Evolutionary conservation across 2,113 vertebrate species (phyloP), one percentile per base, ranked within the genome.

Genomic region (Gnathonemus longibarbis): DNA sequence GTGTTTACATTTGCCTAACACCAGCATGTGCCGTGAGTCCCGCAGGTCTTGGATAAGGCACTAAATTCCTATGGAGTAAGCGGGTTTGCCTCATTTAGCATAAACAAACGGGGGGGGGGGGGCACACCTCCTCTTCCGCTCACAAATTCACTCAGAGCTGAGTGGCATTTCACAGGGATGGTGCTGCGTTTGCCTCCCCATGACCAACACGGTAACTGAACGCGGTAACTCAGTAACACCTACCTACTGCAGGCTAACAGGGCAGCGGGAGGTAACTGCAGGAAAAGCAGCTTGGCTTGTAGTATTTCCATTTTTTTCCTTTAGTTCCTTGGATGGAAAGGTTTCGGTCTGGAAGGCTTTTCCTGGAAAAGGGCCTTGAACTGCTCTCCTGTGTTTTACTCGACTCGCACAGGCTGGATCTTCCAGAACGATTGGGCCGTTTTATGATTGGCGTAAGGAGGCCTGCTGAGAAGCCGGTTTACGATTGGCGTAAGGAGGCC

Each of bases 11-110:
- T 13, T 50, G 49, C 11, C 49, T 45, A 46, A 45, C 24, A n/a
- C 88, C 19, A 45, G 31, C 45, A 80, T 80, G 88, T 80, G 88
- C 46, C 11, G 70, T 56, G 89, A 62, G 88, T 80, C 88, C 42
- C 0, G 7, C 84, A 11, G 24, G 35, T 39, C 17, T 84, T 48
- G 70, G 45, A 24, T 84, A 84, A n/a, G 88, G 83, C 74, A 9
- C 8, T 46, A 42, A 45, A 89, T 66, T 89, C 89, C 80, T 62
- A 42, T 4, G 24, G 52, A 39, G 50, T 31, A 84, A 46, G 74
- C 17, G 45, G 39, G 39, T 42, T 46, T 58, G 77, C 35, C 2
- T 83, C 83, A 80, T 89, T 89, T 89, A 85, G 56, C 46, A 53
- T 89, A 84, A 89, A 85, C 89, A 89, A 52, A 5, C 0, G 24